phyloP scores from a whole-genome alignment of 2,888 invertebrate genomes.

The Acrobasis suavella region DNA sequence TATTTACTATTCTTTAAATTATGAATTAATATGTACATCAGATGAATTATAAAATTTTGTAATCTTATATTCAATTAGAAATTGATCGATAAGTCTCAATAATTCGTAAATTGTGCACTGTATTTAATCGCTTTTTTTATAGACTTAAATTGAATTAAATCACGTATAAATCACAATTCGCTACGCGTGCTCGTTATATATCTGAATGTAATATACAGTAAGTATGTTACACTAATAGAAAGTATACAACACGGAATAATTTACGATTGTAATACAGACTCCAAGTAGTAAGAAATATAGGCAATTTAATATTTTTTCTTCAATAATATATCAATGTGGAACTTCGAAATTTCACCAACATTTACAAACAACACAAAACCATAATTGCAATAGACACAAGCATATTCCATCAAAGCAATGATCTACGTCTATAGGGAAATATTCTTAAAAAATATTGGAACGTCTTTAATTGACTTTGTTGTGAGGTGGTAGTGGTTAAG shows the following conservation, averaged over 20 bases:
- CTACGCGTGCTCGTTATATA: background rate
- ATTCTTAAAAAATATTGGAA: slow-evolving; percentile 65
- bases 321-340: slow-evolving; percentile 48
- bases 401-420: slow-evolving; percentile 54
- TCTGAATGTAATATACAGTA: slow-evolving; percentile 17
- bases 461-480: slow-evolving; percentile 70
- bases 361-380: slow-evolving; percentile 36
- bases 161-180: background rate
- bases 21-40: slow-evolving; percentile 23
- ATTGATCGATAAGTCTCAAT: background rate
- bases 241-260: slow-evolving; percentile 16
- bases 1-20: slow-evolving; percentile 39
- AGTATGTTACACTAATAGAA: background rate
- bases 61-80: background rate
- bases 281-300: slow-evolving; percentile 17
- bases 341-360: slow-evolving; percentile 40
- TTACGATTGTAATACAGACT: slow-evolving; percentile 19
- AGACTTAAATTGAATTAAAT: slow-evolving; percentile 4
- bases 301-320: slow-evolving; percentile 10
- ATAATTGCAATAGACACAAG: slow-evolving; percentile 62
- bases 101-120: background rate
- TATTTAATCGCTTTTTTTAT: slow-evolving; percentile 16
- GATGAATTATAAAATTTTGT: slow-evolving; percentile 10
- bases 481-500: slow-evolving; percentile 43
- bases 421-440: slow-evolving; percentile 48